Evolutionary conservation across 2,797 vertebrate species (phyloP), one percentile per base, ranked within the genome.

Genomic region (Thalassophryne amazonica): DNA sequence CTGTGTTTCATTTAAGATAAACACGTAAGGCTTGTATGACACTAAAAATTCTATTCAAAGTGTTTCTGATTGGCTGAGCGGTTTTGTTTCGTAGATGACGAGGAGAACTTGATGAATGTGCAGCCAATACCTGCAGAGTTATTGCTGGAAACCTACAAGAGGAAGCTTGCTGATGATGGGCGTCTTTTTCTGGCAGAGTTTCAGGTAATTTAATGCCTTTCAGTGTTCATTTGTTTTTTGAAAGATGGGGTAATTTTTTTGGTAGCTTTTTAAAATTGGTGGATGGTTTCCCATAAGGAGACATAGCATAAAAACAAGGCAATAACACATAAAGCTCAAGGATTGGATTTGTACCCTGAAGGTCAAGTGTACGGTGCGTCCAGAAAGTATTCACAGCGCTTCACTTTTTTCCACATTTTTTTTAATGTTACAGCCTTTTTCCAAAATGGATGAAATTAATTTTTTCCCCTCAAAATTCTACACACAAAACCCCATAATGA

Each of bases 101-200:
- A 96, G 48, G 93, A 82, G 3, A 88, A 83, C 2, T 85, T 98
- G 54, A 38, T 94, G 77, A 83, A 69, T 0, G 88, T 98, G 10
- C 95, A 98, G 3, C 95, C 97, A 0, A 97, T 98, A 18, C 69
- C 76, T n/a, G 87, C 91, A 0, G 94, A 98, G 0, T 2, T 66
- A 0, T 77, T 99, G 53, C 65, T 95, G 57, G 94, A 98, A 1
- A 70, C 81, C 0, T 98, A 96, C 51, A 97, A 93, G 77, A 93
- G 76, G 49, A 99, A 99, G 67, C 89, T 94, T 0, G 96, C 96
- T 2, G 97, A 99, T 25, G 96, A 99, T 40, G 93, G 86, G 4
- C 89, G 97, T 34, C 91, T 98, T 27, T 99, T 99, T 58, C 86
- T 98, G 80, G 95, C 91, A 33, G 97, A 99, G 85, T 99, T 99